phyloP scores from a whole-genome alignment of 2,113 vertebrate genomes.

The Mobula hypostoma region DNA sequence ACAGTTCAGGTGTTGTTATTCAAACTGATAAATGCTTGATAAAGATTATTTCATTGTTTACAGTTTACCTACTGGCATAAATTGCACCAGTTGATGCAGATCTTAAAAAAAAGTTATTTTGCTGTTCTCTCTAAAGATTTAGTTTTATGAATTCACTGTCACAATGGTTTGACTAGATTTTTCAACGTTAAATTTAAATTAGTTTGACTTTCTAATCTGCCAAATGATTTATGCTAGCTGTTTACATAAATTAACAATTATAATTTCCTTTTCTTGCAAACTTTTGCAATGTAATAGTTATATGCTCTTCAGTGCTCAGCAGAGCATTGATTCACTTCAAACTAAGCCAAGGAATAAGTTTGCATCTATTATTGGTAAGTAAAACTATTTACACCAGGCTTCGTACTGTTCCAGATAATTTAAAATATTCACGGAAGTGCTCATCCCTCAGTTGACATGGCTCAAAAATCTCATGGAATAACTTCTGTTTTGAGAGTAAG shows the following conservation, averaged over 20 bases:
- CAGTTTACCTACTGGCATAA: not conserved
- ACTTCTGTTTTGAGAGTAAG: not conserved
- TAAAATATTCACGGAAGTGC: not conserved
- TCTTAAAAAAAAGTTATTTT: not conserved
- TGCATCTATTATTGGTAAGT: not conserved
- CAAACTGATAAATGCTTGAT: not conserved
- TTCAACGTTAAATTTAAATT: not conserved
- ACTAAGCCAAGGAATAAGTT: not conserved
- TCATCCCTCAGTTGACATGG: not conserved
- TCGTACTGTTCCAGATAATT: not conserved
- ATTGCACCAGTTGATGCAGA: not conserved
- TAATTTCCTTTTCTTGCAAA: not conserved
- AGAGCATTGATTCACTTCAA: not conserved
- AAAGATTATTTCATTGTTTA: not conserved
- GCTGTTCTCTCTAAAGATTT: not conserved
- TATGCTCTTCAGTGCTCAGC: not conserved
- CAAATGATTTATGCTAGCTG: not conserved
- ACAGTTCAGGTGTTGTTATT: not conserved
- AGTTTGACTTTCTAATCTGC: not conserved
- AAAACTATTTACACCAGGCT: not conserved
- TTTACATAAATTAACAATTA: conserved; percentile 10
- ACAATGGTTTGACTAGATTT: not conserved
- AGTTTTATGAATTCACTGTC: not conserved
- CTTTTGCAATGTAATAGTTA: not conserved
- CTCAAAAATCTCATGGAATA: not conserved